Evolutionary conservation across 2,888 invertebrate species (phyloP).

Genomic region (Oithona nana): DNA sequence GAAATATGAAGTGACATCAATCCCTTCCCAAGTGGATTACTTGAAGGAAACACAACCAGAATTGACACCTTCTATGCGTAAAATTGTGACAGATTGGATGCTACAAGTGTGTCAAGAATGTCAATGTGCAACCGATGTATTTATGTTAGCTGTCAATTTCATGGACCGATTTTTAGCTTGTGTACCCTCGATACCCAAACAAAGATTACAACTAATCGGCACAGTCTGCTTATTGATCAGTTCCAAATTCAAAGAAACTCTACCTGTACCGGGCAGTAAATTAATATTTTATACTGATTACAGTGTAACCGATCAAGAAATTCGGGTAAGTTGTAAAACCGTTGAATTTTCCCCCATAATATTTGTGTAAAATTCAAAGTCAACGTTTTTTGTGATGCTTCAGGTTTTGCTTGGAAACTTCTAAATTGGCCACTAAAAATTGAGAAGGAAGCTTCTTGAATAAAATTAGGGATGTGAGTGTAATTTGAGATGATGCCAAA

Average conservation of each 20-base stretch:
- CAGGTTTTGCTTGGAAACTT: no score
- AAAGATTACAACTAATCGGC: slow-evolving; percentile 57
- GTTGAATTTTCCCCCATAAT: no score
- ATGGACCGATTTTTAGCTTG: slow-evolving; percentile 60
- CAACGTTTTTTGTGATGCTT: no score
- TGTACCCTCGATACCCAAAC: slow-evolving; percentile 42
- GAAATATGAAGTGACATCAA: slow-evolving; percentile 40
- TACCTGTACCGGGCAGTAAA: slow-evolving; percentile 48
- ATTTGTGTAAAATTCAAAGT: no score
- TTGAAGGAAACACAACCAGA: slow-evolving; percentile 44
- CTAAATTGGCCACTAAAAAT: no score
- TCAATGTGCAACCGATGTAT: slow-evolving; percentile 59
- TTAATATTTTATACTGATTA: slow-evolving; percentile 64
- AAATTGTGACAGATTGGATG: slow-evolving; percentile 68
- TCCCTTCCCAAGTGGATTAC: slow-evolving; percentile 43
- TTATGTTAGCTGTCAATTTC: slow-evolving; percentile 59
- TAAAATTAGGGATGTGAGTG: no score
- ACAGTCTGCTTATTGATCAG: slow-evolving; percentile 60
- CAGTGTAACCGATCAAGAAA: slow-evolving; percentile 50
- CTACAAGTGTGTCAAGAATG: slow-evolving; percentile 41
- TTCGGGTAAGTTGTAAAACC: slow-evolving; percentile 49
- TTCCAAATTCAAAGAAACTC: slow-evolving; percentile 61
- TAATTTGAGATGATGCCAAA: no score
- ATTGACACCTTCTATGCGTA: slow-evolving; percentile 58
- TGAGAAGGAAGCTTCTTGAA: no score